Conservation (phyloP, 2,888 invertebrate species). For the Arrhopalites spinosus region DNA sequence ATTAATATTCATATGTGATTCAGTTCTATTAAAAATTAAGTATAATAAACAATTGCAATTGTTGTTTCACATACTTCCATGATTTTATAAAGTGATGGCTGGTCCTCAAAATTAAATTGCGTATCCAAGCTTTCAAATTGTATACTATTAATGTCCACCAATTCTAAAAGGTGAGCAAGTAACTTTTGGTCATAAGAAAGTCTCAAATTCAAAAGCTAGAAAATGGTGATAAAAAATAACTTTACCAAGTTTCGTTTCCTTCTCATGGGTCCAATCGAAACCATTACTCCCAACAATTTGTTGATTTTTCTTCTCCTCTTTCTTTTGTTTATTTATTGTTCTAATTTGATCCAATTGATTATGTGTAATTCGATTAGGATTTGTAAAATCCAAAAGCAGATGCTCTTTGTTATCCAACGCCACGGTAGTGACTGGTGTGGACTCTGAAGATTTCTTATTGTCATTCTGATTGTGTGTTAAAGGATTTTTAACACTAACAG, state of each 20-base stretch:
- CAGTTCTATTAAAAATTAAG: neutral
- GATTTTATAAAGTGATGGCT: conserved; percentile 40
- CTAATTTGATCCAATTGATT: neutral
- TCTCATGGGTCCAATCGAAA: conserved; percentile 13
- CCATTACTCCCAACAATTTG: neutral
- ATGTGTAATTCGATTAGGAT: conserved; percentile 18
- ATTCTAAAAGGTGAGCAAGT: conserved; percentile 7
- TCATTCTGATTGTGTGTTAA: neutral
- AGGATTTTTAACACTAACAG: no score
- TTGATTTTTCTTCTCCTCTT: neutral
- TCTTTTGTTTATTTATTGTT: neutral
- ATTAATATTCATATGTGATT: neutral
- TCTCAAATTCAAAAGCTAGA: neutral
- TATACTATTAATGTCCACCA: neutral
- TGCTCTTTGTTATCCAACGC: neutral
- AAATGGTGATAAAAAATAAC: neutral
- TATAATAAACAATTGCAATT: neutral
- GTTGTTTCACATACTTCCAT: conserved; percentile 44
- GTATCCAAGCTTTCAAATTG: conserved; percentile 6
- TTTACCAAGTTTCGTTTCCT: conserved; percentile 8
- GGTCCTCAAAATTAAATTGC: conserved; percentile 29
- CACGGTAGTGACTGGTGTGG: neutral
- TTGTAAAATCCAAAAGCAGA: conserved; percentile 15
- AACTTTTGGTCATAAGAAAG: neutral
- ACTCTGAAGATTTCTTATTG: neutral